Evolutionary conservation across 2,113 vertebrate genomes (phyloP), one percentile per base, ranked within the genome.

Genomic region (Scomber scombrus): DNA sequence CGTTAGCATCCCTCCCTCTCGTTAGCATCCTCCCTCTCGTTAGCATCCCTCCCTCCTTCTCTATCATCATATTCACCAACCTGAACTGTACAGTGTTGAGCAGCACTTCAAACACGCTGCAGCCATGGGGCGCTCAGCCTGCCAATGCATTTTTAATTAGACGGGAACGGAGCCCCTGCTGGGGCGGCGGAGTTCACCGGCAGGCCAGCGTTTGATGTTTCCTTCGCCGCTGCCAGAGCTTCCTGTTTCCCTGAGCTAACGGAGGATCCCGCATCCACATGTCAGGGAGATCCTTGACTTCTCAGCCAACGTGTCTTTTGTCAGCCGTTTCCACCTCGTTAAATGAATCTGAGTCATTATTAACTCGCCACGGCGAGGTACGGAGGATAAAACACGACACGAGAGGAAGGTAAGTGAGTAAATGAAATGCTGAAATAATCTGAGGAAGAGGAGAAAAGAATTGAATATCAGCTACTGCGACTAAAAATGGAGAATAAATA

Each of bases 71-170:
- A 15, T 18, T 21, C 31, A 0, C 18, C 18, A n/a, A 9, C 47
- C 19, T 13, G 4, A 60, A 9, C 10, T 55, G 0, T 0, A 11
- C 14, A 18, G 61, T 56, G 15, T 15, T 40, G 70, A 60, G 69
- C 57, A 63, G 51, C 50, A 29, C 74, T 78, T 85, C 79, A 82
- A 85, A 85, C 74, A 11, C 52, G 21, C 21, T 16, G 69, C 73
- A 34, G 64, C 73, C 74, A 12, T 21, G 13, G 78, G 63, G 55
- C 69, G 46, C 56, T 56, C 55, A 23, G 43, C 46, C 46, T 60
- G 10, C 57, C 29, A 3, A 57, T 63, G 65, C 47, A 74, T 78
- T 51, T 81, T 74, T 78, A 85, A 85, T 81, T 58, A 63, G 74
- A 40, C 14, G 3, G 65, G 52, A 60, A 29, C 15, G 21, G 43